A percentile compares a stretch with the other conserved stretches of the same genome.
Evolutionary conservation across 30 jellyfish, hydroid and myxozoan species (phyloP).

Genomic region (Morbakka virulenta): DNA sequence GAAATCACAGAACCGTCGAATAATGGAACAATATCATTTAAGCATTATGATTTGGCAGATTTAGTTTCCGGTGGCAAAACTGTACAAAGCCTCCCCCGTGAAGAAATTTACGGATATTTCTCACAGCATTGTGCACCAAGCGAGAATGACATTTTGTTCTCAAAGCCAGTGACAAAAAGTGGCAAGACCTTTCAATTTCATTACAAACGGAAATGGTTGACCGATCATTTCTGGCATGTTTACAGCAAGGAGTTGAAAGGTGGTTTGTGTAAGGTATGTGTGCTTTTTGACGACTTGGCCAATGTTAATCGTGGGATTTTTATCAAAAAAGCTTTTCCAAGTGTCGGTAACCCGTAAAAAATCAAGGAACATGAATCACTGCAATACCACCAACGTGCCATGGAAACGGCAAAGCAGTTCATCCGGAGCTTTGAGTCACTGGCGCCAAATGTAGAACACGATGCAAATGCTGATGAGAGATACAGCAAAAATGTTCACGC

Average conservation of each 20-base stretch:
- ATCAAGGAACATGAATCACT: constrained; percentile 39
- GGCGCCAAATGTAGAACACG: constrained; percentile 33
- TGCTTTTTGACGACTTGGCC: constrained; percentile 15
- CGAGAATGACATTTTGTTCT: no score
- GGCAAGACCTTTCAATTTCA: no score
- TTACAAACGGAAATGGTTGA: no score
- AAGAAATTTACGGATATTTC: no score
- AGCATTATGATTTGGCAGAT: no score
- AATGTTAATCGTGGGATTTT: constrained; percentile 15
- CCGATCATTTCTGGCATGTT: constrained; percentile 14
- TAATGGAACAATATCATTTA: no score
- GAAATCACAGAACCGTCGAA: no score
- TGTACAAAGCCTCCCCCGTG: no score
- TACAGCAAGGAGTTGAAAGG: constrained; percentile 25
- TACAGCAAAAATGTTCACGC: constrained; percentile 29
- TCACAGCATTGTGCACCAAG: no score
- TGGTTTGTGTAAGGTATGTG: constrained; percentile 23
- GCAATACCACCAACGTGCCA: constrained; percentile 41
- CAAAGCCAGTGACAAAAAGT: no score
- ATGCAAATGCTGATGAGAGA: constrained; percentile 28
- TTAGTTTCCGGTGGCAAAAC: no score
- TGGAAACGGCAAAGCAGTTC: constrained; percentile 37
- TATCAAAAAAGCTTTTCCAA: constrained; percentile 17
- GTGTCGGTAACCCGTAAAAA: constrained; percentile 3
- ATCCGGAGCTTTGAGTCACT: constrained; percentile 31